Evolutionary conservation across 1,140 invertebrate genomes (phyloP).

Genomic region (Pogonus chalceus): DNA sequence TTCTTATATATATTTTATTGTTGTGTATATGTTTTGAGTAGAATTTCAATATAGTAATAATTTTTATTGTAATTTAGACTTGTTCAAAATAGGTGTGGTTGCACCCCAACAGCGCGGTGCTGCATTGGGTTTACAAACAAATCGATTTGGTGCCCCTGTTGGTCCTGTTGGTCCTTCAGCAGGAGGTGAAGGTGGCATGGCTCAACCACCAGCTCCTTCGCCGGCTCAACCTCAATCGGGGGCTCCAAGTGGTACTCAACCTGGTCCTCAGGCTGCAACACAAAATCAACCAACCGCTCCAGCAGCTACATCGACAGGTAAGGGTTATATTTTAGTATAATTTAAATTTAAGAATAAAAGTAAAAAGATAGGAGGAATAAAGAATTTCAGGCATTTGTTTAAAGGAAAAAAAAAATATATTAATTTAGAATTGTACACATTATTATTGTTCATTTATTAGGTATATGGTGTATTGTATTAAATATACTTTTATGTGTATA

Average conservation of each 20-base stretch:
- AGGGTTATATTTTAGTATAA: no score
- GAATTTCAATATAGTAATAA: no score
- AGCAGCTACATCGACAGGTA: conserved; percentile 33
- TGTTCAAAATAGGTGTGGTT: conserved; percentile 37
- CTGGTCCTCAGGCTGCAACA: conserved; percentile 56
- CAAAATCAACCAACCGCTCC: conserved; percentile 42
- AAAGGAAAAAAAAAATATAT: no score
- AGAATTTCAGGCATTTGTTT: no score
- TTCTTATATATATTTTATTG: no score
- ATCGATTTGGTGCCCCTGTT: conserved; percentile 30
- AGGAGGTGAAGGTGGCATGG: conserved; percentile 48
- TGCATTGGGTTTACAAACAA: conserved; percentile 22
- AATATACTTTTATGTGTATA: no score
- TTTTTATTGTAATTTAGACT: conserved; percentile 9
- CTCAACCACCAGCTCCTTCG: conserved; percentile 55
- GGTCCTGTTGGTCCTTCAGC: conserved; percentile 35
- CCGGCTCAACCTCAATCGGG: conserved; percentile 59
- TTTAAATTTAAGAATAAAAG: no score
- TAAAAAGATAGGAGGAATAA: no score
- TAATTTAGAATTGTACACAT: no score
- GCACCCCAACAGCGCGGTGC: conserved; percentile 44
- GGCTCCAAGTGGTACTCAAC: conserved; percentile 53
- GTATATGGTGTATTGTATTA: no score
- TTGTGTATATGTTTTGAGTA: no score
- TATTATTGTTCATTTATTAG: no score